Conservation (phyloP, 1,140 invertebrate genomes). For the Orius laevigatus region DNA sequence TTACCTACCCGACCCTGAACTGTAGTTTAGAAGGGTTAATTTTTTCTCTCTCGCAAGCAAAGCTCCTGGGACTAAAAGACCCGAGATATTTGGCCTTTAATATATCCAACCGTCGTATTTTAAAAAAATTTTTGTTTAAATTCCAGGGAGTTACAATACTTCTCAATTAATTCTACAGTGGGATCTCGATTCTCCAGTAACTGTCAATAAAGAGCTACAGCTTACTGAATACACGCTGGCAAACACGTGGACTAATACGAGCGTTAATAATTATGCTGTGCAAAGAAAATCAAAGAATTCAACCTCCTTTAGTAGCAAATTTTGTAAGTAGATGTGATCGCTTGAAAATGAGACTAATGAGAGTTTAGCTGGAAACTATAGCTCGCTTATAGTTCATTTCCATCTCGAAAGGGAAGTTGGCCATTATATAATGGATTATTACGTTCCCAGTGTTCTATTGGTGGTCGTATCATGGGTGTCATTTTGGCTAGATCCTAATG, state of each 20-base stretch:
- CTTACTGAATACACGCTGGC: slow-evolving; percentile 65
- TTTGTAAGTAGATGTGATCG: slow-evolving; percentile 22
- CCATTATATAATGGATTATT: slow-evolving; percentile 80
- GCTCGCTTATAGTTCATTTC: slow-evolving; percentile 58
- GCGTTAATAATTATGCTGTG: slow-evolving; percentile 21
- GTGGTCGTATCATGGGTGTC: slow-evolving; percentile 81
- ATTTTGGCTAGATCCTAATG: slow-evolving; percentile 77
- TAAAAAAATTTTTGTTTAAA: no score
- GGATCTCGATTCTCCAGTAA: slow-evolving; percentile 54
- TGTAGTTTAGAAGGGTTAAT: no score
- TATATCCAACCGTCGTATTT: no score
- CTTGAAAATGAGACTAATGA: background rate
- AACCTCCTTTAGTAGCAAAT: slow-evolving; percentile 21
- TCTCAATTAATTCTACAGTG: slow-evolving; percentile 55
- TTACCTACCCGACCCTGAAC: no score
- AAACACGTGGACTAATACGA: slow-evolving; percentile 50
- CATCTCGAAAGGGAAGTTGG: slow-evolving; percentile 64
- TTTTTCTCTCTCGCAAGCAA: no score
- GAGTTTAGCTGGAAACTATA: slow-evolving; percentile 57
- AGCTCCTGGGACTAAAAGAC: no score
- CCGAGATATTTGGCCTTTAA: no score
- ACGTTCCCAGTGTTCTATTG: slow-evolving; percentile 72
- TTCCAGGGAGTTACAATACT: slow-evolving; percentile 59
- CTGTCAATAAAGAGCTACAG: slow-evolving; percentile 55
- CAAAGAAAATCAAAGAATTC: slow-evolving; percentile 7